These are phyloP conservation scores for Chloroceryle aenea DNA, from an alignment of 2,113 vertebrate species.

Conservation along the genomic window DNA sequence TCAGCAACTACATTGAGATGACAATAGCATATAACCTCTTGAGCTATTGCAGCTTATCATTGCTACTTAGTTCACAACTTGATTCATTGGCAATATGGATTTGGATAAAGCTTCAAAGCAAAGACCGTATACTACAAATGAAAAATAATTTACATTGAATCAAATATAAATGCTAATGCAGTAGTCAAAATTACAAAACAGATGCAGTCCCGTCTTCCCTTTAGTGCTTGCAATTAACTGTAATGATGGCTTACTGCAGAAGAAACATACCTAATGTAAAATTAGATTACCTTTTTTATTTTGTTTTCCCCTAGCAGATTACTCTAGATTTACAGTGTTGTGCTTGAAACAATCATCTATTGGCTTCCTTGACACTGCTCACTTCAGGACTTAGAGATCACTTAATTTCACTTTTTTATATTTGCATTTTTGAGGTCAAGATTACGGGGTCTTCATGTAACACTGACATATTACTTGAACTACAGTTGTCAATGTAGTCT, in stretches of 20 bases:
- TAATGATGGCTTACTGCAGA: background rate
- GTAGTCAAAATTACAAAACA: slow-evolving; percentile 28
- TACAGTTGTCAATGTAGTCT: background rate
- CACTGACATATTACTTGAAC: background rate
- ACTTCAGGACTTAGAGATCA: background rate
- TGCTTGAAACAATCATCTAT: background rate
- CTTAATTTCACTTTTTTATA: background rate
- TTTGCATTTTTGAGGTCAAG: background rate
- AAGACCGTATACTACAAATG: background rate
- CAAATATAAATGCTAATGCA: slow-evolving; percentile 53
- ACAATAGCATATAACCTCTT: background rate
- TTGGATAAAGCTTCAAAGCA: background rate
- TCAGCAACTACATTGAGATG: background rate
- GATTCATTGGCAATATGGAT: background rate
- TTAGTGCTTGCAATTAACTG: slow-evolving; percentile 29
- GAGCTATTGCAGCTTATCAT: background rate
- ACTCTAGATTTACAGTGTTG: background rate
- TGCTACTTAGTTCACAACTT: background rate
- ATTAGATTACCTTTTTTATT: background rate
- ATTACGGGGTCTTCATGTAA: background rate
- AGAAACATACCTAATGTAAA: background rate
- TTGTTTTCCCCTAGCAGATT: background rate
- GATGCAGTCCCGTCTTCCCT: background rate
- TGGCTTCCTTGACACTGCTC: background rate
- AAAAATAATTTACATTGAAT: slow-evolving; percentile 25